Percentiles rank a stretch among this genome's conserved stretches.
phyloP scores from a whole-genome alignment of 2,113 vertebrate genomes.

The Burhinus oedicnemus region DNA sequence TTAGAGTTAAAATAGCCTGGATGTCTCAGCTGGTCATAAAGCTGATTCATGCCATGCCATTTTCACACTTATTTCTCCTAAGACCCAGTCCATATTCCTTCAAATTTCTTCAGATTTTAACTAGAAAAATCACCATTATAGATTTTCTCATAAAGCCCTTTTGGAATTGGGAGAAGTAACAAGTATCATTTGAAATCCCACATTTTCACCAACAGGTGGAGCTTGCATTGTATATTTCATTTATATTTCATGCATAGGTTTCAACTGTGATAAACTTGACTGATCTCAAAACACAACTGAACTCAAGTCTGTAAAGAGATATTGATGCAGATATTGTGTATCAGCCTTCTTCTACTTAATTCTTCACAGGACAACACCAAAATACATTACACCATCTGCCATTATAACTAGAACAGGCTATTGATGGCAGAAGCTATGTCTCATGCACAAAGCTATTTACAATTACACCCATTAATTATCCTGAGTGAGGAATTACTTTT shows the following conservation, averaged over 20 bases:
- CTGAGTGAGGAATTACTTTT: neutral
- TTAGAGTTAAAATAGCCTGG: neutral
- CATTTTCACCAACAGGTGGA: constrained; percentile 31
- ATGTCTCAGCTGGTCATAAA: neutral
- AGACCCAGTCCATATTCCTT: neutral
- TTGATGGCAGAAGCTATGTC: neutral
- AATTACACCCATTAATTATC: neutral
- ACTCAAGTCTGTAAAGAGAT: neutral
- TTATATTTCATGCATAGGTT: neutral
- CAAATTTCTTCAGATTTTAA: neutral
- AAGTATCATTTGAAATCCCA: neutral
- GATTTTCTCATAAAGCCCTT: neutral
- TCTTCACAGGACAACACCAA: neutral
- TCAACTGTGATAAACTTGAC: neutral
- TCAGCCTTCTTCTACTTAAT: neutral
- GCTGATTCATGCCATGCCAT: neutral
- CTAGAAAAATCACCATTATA: neutral
- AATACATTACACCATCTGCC: neutral
- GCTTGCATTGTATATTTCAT: constrained; percentile 7
- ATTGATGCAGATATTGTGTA: neutral
- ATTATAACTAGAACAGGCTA: neutral
- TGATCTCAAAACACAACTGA: neutral
- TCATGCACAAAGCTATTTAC: neutral
- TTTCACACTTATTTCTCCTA: neutral
- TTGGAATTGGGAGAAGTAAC: neutral